phyloP scores from a whole-genome alignment of 2,797 vertebrate species.

The Salmo trutta region DNA sequence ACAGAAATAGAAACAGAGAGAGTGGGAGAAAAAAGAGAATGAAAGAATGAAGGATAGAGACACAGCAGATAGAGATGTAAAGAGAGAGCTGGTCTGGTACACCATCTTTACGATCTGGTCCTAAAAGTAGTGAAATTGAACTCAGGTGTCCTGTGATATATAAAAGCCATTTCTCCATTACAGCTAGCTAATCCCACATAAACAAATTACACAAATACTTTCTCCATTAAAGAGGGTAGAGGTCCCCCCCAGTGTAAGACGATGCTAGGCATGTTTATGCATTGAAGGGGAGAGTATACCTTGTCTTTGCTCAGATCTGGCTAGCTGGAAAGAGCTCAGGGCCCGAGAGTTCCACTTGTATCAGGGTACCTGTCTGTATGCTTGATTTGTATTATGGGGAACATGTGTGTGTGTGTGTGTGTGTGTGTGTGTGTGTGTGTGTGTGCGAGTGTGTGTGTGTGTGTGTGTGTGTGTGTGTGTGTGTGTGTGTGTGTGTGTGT shows the following conservation, averaged over 20 bases:
- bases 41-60: slow-evolving; percentile 11
- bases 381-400: slow-evolving; percentile 35
- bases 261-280: slow-evolving; percentile 71
- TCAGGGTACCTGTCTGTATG: slow-evolving; percentile 37
- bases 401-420: slow-evolving; percentile 13
- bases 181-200: slow-evolving; percentile 65
- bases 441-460: background rate
- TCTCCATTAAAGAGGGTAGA: slow-evolving; percentile 64
- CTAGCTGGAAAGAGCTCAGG: slow-evolving; percentile 50
- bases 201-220: slow-evolving; percentile 77
- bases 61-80: slow-evolving; percentile 33
- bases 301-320: slow-evolving; percentile 55
- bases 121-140: slow-evolving; percentile 72
- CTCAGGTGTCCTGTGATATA: slow-evolving; percentile 70
- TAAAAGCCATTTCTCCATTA: slow-evolving; percentile 71
- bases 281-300: slow-evolving; percentile 73
- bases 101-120: slow-evolving; percentile 73
- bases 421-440: background rate
- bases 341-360: slow-evolving; percentile 45
- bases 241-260: slow-evolving; percentile 60
- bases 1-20: slow-evolving; percentile 10
- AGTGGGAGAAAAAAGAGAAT: background rate
- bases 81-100: slow-evolving; percentile 62
- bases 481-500: background rate
- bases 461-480: slow-evolving; percentile 6